Evolutionary conservation across 2,888 invertebrate species (phyloP).

Genomic region (Dinocampus coccinellae): DNA sequence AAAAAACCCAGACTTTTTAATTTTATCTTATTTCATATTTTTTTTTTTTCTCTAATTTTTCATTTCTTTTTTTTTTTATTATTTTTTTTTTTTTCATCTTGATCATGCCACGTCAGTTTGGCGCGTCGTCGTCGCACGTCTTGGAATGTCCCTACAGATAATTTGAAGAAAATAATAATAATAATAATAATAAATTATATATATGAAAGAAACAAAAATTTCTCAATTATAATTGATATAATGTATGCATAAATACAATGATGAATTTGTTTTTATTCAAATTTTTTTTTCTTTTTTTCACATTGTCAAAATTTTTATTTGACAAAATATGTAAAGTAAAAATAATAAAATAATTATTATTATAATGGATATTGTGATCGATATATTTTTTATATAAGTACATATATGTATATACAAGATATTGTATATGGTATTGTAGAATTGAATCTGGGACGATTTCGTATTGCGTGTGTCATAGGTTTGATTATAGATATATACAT

Average conservation of each 20-base stretch:
- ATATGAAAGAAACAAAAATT: too few relatives aligned
- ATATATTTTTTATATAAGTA: too few relatives aligned
- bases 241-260: neutral
- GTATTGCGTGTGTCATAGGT: neutral
- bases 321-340: neutral
- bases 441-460: neutral
- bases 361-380: neutral
- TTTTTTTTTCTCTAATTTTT: neutral
- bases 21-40: slow-evolving; percentile 2
- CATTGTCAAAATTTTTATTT: too few relatives aligned
- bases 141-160: neutral
- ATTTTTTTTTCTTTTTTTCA: neutral
- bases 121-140: neutral
- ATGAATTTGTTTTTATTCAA: neutral
- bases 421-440: neutral
- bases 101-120: neutral
- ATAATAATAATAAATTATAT: neutral
- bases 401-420: too few relatives aligned
- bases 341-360: neutral
- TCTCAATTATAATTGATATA: neutral
- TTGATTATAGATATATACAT: neutral
- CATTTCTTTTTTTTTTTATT: too few relatives aligned
- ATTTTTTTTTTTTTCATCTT: neutral
- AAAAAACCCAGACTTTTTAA: slow-evolving; percentile 18
- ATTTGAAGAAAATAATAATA: neutral